phyloP scores from a whole-genome alignment of 1,140 invertebrate genomes.

The Harpegnathos saltator region DNA sequence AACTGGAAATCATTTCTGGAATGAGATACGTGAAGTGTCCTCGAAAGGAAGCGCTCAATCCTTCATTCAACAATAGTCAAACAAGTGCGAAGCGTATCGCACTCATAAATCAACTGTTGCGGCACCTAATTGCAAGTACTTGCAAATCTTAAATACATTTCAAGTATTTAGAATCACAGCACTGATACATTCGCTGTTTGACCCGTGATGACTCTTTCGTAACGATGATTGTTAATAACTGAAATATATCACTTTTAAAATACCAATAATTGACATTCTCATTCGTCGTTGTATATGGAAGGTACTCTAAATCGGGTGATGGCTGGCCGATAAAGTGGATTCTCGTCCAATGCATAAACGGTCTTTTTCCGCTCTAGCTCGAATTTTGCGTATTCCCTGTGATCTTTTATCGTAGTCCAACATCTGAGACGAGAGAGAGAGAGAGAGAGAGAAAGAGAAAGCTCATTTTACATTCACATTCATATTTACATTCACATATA shows the following conservation, averaged over 20 bases:
- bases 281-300: constrained; percentile 70
- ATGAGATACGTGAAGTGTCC: constrained; percentile 11
- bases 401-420: constrained; percentile 62
- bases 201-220: neutral
- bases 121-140: neutral
- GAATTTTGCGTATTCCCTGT: constrained; percentile 74
- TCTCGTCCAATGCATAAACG: constrained; percentile 68
- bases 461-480: neutral
- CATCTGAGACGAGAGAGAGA: constrained; percentile 6
- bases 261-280: neutral
- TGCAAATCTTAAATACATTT: constrained; percentile 1
- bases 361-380: constrained; percentile 68
- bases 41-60: neutral
- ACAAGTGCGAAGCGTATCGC: neutral
- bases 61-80: neutral
- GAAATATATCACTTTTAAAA: no score
- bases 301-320: constrained; percentile 69
- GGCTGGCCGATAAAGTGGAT: constrained; percentile 75
- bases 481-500: neutral
- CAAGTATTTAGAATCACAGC: neutral
- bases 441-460: no score
- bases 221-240: neutral
- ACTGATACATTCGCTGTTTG: neutral
- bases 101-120: neutral
- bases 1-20: constrained; percentile 71